Evolutionary conservation across 2,113 vertebrate genomes (phyloP).

Genomic region (Microtus richardsoni): DNA sequence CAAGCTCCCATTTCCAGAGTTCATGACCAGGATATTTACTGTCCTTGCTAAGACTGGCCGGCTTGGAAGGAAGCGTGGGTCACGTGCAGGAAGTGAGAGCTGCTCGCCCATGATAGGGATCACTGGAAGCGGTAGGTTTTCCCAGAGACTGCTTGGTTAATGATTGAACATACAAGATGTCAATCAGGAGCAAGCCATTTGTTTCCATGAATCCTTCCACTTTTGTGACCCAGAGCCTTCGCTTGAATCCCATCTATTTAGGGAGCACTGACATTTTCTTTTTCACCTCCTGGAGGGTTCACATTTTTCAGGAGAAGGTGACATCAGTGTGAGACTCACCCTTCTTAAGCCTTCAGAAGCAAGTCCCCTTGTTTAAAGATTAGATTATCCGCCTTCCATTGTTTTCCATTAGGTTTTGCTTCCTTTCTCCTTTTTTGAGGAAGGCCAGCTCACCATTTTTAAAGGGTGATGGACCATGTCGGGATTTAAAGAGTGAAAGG

Average conservation of each 20-base stretch:
- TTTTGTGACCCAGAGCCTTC: conserved; percentile 71
- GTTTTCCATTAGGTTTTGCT: conserved; percentile 89
- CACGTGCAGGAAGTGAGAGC: background rate
- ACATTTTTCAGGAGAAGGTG: conserved; percentile 88
- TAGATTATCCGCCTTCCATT: conserved; percentile 91
- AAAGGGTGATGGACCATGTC: conserved; percentile 92
- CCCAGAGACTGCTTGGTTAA: conserved; percentile 43
- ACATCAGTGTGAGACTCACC: conserved; percentile 92
- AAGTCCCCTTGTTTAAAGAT: conserved; percentile 93
- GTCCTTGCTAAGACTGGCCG: background rate
- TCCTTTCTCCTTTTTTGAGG: conserved; percentile 86
- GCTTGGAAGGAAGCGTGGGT: background rate
- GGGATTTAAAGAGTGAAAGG: conserved; percentile 90
- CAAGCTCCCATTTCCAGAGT: background rate
- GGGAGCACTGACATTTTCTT: conserved; percentile 82
- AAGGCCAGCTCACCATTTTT: conserved; percentile 91
- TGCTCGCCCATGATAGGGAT: background rate
- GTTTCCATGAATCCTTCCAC: conserved; percentile 62
- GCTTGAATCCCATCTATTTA: conserved; percentile 77
- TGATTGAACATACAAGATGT: conserved; percentile 34
- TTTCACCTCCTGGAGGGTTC: conserved; percentile 81
- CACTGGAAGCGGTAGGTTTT: conserved; percentile 25
- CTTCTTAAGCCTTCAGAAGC: conserved; percentile 90
- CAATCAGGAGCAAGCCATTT: conserved; percentile 47
- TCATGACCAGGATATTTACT: background rate